These are phyloP conservation scores for Clivina fossor DNA, from an alignment of 2,888 invertebrate genomes.

Conservation along the genomic window DNA sequence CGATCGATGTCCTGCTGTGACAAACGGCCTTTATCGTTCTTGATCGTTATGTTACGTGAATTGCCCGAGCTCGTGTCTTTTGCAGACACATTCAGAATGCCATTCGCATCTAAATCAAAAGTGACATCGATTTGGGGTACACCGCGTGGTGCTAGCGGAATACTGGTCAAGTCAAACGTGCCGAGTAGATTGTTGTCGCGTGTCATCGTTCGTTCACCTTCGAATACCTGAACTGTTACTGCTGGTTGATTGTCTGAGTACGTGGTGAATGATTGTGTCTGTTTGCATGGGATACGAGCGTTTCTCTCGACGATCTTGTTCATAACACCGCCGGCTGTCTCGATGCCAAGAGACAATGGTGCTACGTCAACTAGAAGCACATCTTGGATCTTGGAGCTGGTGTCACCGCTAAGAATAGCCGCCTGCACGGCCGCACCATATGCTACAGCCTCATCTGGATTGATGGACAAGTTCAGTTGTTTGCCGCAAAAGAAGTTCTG, in stretches of 20 bases:
- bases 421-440: conserved; percentile 51
- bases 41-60: no score
- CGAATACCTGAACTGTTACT: conserved; percentile 61
- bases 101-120: no score
- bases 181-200: conserved; percentile 74
- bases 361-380: conserved; percentile 70
- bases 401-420: conserved; percentile 50
- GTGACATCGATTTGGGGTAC: no score
- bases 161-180: conserved; percentile 67
- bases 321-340: conserved; percentile 83
- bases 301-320: conserved; percentile 62
- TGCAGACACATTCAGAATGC: no score
- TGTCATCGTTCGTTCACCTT: conserved; percentile 80
- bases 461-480: conserved; percentile 49
- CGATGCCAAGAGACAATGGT: conserved; percentile 72
- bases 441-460: conserved; percentile 51
- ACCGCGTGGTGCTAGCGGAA: conserved; percentile 70
- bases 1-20: no score
- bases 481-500: conserved; percentile 73
- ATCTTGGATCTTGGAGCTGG: conserved; percentile 73
- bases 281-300: conserved; percentile 59
- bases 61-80: no score
- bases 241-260: conserved; percentile 69
- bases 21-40: no score
- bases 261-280: conserved; percentile 64